Percentiles rank a stretch among this genome's conserved stretches.
Evolutionary conservation across 1,140 invertebrate genomes (phyloP).

Genomic region (Drosophila pallidifrons): DNA sequence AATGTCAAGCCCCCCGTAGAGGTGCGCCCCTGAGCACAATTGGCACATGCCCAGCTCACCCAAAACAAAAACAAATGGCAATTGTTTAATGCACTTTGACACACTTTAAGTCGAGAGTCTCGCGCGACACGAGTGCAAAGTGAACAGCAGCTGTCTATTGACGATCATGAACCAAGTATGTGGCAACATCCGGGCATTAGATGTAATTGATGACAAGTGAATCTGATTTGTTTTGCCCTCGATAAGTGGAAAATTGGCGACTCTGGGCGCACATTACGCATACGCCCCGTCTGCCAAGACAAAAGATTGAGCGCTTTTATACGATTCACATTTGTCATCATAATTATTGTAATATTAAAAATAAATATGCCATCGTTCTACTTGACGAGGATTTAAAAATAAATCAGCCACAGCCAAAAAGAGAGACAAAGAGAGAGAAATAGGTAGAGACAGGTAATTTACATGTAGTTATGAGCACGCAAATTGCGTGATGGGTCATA

Average conservation of each 20-base stretch:
- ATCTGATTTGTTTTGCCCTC: constrained; percentile 30
- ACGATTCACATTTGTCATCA: constrained; percentile 39
- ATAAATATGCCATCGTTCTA: constrained; percentile 8
- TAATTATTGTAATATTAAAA: constrained; percentile 39
- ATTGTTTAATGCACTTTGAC: constrained; percentile 81
- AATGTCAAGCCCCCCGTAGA: constrained; percentile 28
- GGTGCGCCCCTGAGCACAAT: not conserved
- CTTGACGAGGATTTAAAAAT: constrained; percentile 39
- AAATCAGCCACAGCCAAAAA: constrained; percentile 25
- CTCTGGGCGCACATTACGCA: constrained; percentile 20
- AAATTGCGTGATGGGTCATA: constrained; percentile 32
- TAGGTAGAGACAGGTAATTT: constrained; percentile 17
- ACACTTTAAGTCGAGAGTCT: constrained; percentile 61
- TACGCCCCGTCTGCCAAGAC: constrained; percentile 13
- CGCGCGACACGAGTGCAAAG: constrained; percentile 4
- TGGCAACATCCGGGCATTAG: constrained; percentile 17
- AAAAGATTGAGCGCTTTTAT: constrained; percentile 16
- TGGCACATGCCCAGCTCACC: constrained; percentile 32
- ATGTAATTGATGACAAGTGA: constrained; percentile 37
- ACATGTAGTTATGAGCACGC: constrained; percentile 40
- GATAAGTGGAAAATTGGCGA: constrained; percentile 43
- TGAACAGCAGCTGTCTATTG: constrained; percentile 19
- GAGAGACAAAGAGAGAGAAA: too few species aligned
- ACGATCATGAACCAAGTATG: constrained; percentile 12
- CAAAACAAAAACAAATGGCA: constrained; percentile 54